Conservation (phyloP, 1,140 invertebrate genomes). For the Lordiphosa mommai region DNA sequence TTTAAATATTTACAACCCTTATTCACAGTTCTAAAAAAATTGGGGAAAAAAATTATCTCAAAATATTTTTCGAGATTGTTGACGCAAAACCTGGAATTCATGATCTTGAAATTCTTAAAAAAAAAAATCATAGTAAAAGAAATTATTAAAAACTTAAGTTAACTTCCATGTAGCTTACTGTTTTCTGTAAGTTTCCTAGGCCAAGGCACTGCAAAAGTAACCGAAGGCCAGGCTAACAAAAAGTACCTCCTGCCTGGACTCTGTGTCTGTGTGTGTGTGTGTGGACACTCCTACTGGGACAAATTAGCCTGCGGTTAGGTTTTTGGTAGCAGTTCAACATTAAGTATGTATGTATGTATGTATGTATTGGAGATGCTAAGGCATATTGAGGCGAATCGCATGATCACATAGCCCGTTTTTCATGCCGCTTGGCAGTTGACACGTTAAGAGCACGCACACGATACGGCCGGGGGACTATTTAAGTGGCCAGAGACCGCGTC, state of each 20-base stretch:
- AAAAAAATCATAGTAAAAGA: no score
- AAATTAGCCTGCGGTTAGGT: constrained; percentile 68
- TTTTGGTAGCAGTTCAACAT: constrained; percentile 36
- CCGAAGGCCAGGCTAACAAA: no score
- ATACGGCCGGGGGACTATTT: constrained; percentile 15
- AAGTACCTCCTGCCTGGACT: constrained; percentile 7
- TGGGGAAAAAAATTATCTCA: no score
- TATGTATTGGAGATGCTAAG: constrained; percentile 5
- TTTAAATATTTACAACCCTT: no score
- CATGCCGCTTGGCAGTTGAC: constrained; percentile 15
- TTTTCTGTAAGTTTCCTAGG: constrained; percentile 20
- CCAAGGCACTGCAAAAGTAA: neutral
- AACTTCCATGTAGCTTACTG: constrained; percentile 26
- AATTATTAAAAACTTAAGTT: no score
- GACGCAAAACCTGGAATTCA: no score
- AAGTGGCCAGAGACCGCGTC: neutral
- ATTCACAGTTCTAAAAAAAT: no score
- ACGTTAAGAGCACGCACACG: constrained; percentile 28
- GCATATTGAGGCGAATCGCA: neutral
- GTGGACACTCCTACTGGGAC: constrained; percentile 22
- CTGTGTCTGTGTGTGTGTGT: no score
- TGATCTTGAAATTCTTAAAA: no score
- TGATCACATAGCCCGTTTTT: constrained; percentile 7
- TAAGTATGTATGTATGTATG: neutral
- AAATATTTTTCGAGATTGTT: no score